These are phyloP conservation scores for Grus americana DNA, from an alignment of 2,113 vertebrate genomes.

Conservation along the genomic window DNA sequence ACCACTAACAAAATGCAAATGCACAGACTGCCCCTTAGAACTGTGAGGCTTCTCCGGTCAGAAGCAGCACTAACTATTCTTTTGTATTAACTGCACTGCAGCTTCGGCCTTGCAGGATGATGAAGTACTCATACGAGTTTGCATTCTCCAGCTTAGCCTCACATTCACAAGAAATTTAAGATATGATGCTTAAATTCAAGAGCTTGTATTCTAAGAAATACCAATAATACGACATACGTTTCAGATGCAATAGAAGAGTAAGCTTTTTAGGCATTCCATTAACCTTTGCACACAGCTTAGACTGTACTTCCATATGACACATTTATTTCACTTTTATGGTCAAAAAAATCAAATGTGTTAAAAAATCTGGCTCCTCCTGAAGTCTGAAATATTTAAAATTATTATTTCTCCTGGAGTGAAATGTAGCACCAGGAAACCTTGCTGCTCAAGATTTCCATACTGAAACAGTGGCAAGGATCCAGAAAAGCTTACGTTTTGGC, in stretches of 20 bases:
- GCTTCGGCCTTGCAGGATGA: background rate
- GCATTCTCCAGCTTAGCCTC: background rate
- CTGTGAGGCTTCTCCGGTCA: background rate
- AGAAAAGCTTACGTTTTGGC: background rate
- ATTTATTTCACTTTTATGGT: slow-evolving; percentile 25
- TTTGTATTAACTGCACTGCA: background rate
- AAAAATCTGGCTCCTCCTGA: background rate
- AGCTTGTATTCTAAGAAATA: background rate
- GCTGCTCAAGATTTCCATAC: background rate
- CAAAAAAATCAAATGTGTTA: background rate
- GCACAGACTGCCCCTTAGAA: background rate
- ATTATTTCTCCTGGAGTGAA: background rate
- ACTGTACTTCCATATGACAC: background rate
- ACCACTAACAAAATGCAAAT: rapidly evolving
- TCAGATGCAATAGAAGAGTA: background rate
- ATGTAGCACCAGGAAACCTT: background rate
- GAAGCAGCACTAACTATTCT: background rate
- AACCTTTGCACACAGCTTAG: background rate
- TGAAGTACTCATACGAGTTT: background rate
- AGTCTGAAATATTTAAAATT: background rate
- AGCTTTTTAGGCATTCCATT: background rate
- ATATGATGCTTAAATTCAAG: background rate
- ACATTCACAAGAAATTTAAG: background rate
- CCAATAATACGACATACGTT: background rate
- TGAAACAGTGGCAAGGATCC: background rate